A percentile compares a stretch with the other conserved stretches of the same genome.
phyloP scores from a whole-genome alignment of 2,888 invertebrate genomes.

The Camponotus fellah region DNA sequence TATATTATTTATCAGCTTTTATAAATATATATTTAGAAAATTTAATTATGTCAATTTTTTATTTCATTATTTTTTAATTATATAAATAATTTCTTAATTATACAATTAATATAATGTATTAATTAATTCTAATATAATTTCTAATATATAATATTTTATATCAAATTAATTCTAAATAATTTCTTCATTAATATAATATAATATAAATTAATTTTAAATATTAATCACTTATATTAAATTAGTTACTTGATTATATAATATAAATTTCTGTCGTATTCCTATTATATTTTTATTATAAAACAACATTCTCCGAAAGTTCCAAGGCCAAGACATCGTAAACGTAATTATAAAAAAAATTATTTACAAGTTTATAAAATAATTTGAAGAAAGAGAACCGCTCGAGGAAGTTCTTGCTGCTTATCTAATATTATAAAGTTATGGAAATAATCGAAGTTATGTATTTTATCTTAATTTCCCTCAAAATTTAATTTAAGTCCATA shows the following conservation, averaged over 20 bases:
- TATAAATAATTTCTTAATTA: too few species aligned
- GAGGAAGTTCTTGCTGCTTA: background rate
- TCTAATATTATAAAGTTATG: background rate
- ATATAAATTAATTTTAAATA: too few species aligned
- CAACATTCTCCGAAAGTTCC: conserved; percentile 88
- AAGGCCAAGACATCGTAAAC: conserved; percentile 91
- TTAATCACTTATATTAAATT: background rate
- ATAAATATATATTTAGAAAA: background rate
- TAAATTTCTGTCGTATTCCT: conserved; percentile 2
- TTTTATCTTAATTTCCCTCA: background rate
- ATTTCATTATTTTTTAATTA: too few species aligned
- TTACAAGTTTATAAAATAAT: background rate
- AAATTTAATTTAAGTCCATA: background rate
- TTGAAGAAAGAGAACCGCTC: background rate
- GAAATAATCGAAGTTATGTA: background rate
- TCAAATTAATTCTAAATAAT: too few species aligned
- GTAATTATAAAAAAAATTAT: background rate
- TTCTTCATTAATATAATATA: too few species aligned
- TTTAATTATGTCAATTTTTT: conserved; percentile 2
- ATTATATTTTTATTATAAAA: background rate
- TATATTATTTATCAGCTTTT: background rate
- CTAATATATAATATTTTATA: too few species aligned
- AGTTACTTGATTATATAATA: background rate
- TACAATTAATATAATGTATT: too few species aligned
- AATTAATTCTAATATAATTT: too few species aligned